Evolutionary conservation across 2,113 vertebrate genomes (phyloP).

Genomic region (Salvelinus alpinus): DNA sequence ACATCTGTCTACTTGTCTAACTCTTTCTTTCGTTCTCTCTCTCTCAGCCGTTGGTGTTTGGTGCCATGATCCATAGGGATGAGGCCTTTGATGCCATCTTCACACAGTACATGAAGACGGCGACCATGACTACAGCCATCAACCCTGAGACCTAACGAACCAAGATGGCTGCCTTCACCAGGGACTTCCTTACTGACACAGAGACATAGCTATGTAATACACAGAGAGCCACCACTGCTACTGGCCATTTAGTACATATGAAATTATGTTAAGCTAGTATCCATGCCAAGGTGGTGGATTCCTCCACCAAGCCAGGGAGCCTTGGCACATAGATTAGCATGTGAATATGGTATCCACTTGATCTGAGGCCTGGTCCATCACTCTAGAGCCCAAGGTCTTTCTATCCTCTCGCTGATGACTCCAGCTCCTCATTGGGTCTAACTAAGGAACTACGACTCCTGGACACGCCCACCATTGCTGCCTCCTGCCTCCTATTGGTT

Average conservation of each 20-base stretch:
- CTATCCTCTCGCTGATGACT: not conserved
- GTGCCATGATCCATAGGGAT: conserved; percentile 97
- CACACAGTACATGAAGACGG: conserved; percentile 83
- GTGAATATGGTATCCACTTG: not conserved
- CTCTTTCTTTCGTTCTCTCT: not conserved
- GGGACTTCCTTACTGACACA: not conserved
- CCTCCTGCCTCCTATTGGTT: conserved; percentile 3
- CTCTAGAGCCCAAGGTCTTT: not conserved
- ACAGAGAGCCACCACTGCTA: not conserved
- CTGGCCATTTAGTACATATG: not conserved
- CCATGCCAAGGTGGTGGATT: not conserved
- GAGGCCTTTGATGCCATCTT: conserved; percentile 94
- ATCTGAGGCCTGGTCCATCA: not conserved
- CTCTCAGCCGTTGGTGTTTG: conserved; percentile 92
- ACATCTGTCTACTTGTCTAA: not conserved
- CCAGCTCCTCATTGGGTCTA: not conserved
- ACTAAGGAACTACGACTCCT: not conserved
- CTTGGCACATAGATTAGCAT: not conserved
- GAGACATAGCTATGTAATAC: not conserved
- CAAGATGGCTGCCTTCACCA: not conserved
- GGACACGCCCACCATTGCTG: not conserved
- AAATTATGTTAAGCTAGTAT: not conserved
- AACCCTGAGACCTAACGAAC: conserved; percentile 77
- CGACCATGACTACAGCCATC: conserved; percentile 55
- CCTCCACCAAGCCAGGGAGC: not conserved